Evolutionary conservation across 2,888 invertebrate species (phyloP).

Genomic region (Acanthosepion lycidas): DNA sequence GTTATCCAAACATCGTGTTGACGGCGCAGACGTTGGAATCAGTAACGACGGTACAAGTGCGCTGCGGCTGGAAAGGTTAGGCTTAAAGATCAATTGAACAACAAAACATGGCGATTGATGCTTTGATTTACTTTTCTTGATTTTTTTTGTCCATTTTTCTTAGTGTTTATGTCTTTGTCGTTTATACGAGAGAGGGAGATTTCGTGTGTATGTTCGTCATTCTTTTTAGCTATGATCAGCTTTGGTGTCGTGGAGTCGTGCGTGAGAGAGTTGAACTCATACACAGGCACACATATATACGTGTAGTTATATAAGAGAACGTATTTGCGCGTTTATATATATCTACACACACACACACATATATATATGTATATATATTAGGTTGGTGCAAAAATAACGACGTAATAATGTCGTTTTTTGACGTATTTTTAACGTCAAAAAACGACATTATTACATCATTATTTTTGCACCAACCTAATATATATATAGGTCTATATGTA

Average conservation of each 20-base stretch:
- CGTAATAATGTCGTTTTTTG: too few species aligned
- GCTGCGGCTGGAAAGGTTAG: background rate
- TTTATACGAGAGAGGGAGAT: background rate
- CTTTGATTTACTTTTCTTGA: background rate
- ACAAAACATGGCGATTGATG: background rate
- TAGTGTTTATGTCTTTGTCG: background rate
- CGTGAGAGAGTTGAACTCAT: background rate
- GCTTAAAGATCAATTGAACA: background rate
- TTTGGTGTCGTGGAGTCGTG: background rate
- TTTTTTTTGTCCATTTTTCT: background rate
- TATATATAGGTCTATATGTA: too few species aligned
- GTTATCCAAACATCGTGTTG: background rate
- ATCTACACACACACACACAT: too few species aligned
- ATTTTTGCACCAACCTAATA: too few species aligned
- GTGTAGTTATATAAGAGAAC: too few species aligned
- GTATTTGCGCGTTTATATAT: too few species aligned
- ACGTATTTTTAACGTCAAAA: too few species aligned
- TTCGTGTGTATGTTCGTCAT: background rate
- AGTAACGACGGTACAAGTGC: background rate
- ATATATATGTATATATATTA: too few species aligned
- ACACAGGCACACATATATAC: background rate
- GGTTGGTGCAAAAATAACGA: too few species aligned
- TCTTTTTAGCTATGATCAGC: background rate
- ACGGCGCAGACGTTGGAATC: background rate
- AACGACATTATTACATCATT: too few species aligned